Percentiles rank a stretch among this genome's conserved stretches.
Evolutionary conservation across 2,113 vertebrate species (phyloP).

Genomic region (Tychaedon coryphoeus): DNA sequence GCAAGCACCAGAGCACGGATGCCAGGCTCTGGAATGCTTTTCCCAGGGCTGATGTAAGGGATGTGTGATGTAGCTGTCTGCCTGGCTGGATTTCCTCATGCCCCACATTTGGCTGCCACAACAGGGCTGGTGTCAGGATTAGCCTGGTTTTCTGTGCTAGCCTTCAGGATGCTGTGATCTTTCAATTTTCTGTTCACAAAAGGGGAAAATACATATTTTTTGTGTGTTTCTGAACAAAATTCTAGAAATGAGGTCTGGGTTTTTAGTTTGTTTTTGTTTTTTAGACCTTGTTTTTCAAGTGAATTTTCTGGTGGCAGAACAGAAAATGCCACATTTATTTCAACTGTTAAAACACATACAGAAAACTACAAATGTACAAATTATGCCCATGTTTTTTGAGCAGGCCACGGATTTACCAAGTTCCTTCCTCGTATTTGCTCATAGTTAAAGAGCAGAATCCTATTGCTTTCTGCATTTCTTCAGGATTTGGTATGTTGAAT

Average conservation of each 20-base stretch:
- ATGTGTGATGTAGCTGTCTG: neutral
- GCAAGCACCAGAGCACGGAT: neutral
- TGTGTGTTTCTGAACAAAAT: neutral
- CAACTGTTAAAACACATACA: neutral
- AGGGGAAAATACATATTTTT: neutral
- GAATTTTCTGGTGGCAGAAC: neutral
- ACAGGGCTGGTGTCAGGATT: constrained; percentile 3
- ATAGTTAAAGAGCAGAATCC: neutral
- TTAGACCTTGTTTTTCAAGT: neutral
- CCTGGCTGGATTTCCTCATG: neutral
- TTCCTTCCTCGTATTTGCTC: neutral
- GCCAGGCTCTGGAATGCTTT: neutral
- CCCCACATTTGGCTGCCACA: neutral
- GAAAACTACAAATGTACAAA: neutral
- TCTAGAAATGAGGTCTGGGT: neutral
- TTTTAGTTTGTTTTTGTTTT: neutral
- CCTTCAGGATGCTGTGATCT: neutral
- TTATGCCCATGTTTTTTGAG: neutral
- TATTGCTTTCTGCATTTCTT: neutral
- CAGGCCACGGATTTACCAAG: neutral
- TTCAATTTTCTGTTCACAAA: neutral
- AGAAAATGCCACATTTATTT: neutral
- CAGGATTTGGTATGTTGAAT: neutral
- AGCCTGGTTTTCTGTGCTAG: constrained; percentile 1
- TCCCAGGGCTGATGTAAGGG: neutral